Conservation (phyloP, 2,113 vertebrate genomes). For the Sturnira hondurensis region DNA sequence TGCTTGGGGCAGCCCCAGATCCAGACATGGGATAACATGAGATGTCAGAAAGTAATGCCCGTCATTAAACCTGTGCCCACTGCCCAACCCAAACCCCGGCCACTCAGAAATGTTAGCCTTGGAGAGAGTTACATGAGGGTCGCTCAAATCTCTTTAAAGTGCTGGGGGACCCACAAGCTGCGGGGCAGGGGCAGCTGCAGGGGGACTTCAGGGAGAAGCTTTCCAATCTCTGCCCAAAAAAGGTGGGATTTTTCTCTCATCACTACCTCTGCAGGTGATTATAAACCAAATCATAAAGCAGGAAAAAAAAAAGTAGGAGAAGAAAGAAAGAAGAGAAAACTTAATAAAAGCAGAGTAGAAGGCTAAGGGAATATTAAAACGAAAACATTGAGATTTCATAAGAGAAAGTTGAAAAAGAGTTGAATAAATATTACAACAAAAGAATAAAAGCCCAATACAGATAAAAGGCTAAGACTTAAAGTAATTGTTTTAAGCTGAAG, state of each 20-base stretch:
- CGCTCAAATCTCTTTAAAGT: background rate
- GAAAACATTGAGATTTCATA: background rate
- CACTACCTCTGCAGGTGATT: background rate
- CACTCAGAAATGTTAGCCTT: background rate
- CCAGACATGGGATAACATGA: background rate
- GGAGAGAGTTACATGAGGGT: background rate
- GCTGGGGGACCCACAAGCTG: background rate
- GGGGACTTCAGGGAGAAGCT: background rate
- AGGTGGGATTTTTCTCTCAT: background rate
- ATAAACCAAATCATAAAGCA: slow-evolving; percentile 10
- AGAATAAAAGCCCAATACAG: background rate
- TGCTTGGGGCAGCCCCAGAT: background rate
- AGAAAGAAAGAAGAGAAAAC: background rate
- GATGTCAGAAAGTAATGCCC: background rate
- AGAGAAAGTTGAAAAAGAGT: background rate
- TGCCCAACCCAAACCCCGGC: fast-evolving
- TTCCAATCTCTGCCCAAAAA: background rate
- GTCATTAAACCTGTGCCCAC: background rate
- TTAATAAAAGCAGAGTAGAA: background rate
- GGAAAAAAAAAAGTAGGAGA: background rate
- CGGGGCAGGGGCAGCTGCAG: no score
- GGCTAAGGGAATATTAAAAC: background rate
- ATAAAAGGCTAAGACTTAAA: slow-evolving; percentile 35
- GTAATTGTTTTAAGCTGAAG: background rate
- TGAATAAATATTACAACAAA: background rate